Percentiles rank a stretch among this genome's conserved stretches.
These are phyloP conservation scores for Trinorchestia longiramus DNA, from an alignment of 1,140 invertebrate species.

Conservation along the genomic window DNA sequence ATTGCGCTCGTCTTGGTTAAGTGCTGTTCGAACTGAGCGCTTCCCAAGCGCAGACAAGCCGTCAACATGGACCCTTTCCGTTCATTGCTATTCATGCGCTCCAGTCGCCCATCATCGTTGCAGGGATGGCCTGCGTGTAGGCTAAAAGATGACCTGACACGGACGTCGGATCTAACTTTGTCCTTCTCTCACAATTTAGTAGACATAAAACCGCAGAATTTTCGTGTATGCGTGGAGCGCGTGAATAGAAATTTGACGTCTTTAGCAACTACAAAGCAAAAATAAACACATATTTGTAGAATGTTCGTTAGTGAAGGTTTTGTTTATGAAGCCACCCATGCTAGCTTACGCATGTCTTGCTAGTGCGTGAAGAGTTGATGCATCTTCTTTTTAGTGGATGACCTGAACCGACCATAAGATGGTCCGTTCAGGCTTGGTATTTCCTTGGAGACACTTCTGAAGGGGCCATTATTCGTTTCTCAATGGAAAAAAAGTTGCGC, in stretches of 20 bases:
- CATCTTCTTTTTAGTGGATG: background rate
- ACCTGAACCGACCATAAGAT: background rate
- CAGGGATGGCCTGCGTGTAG: background rate
- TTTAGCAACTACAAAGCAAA: background rate
- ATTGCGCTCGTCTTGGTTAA: slow-evolving; percentile 18
- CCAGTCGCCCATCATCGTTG: background rate
- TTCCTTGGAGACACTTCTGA: background rate
- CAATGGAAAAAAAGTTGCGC: background rate
- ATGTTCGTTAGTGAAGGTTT: background rate
- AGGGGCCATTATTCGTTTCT: background rate
- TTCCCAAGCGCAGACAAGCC: slow-evolving; percentile 9
- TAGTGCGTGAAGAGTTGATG: background rate
- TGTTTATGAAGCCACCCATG: background rate
- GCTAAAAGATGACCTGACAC: background rate
- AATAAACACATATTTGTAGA: background rate
- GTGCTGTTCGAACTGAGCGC: slow-evolving; percentile 25
- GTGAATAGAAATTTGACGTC: background rate
- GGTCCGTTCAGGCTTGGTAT: background rate
- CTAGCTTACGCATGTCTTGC: background rate
- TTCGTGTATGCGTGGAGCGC: background rate
- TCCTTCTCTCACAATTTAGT: background rate
- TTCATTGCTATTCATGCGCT: slow-evolving; percentile 13
- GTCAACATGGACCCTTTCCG: slow-evolving; percentile 10
- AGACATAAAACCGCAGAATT: background rate
- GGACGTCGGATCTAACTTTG: background rate